Evolutionary conservation across 2,797 vertebrate species (phyloP), one percentile per base, ranked within the genome.

Genomic region (Enteromius mattozi): DNA sequence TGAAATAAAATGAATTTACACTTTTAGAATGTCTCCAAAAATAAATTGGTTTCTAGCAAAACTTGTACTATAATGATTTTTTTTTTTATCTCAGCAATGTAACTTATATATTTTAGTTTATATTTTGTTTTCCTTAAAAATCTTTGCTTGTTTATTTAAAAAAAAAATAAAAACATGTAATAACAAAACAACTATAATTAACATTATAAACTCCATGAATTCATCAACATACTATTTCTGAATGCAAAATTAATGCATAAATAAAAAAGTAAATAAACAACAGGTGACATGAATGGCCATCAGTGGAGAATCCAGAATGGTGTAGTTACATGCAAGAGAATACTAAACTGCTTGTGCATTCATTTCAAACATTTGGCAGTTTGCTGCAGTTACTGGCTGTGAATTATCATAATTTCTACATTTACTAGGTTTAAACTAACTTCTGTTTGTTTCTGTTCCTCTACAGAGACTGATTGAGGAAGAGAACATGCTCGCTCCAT

Each of bases 401-500:
- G 74, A 40, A 24, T 59, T 40, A 3, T 61, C 16, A 42, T 37
- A 9, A 61, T 77, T 27, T 16, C 3, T 77, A 4, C 7, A 42
- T 68, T 17, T 81, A 56, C 45, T 6, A 24, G 40, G 21, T 27
- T 78, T 21, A 37, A 47, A 51, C 16, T 51, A 40, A 54, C 1
- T 76, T 21, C 30, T 21, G 47, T 49, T 84, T 27, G 68, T 6
- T 2, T 1, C 3, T 47, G n/a, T 74, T 16, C 24, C 30, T 40
- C 10, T 71, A 19, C 88, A 99, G 98, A 95, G 98, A 89, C 94
- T 99, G 90, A 96, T 99, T 19, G 98, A 99, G 90, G 98, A 99
- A 92, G 98, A 99, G 93, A 98, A 99, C 93, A 99, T 99, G 98
- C 88, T 99, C 89, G 98, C 98, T 24, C 98, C 97, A 0, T 98